Conservation (phyloP, 2,113 vertebrate species). For the Pampusana beccarii region DNA sequence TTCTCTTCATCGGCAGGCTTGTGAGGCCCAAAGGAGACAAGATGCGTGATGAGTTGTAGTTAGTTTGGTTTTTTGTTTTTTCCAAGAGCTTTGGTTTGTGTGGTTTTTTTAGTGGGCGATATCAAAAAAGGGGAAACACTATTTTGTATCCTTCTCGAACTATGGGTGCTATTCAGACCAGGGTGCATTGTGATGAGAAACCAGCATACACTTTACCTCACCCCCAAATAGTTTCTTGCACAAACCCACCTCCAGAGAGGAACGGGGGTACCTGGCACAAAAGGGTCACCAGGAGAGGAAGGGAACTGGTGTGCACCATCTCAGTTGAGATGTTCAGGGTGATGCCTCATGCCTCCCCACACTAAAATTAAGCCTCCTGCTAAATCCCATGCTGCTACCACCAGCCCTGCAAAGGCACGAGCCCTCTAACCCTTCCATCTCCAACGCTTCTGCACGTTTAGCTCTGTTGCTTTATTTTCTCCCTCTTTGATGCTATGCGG, state of each 20-base stretch:
- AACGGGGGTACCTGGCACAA: neutral
- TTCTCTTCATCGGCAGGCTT: slow-evolving; percentile 92
- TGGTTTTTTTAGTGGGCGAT: slow-evolving; percentile 1
- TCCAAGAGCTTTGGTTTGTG: slow-evolving; percentile 15
- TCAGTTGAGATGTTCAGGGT: neutral
- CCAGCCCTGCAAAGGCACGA: neutral
- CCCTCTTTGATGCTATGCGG: fast-evolving
- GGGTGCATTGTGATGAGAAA: slow-evolving; percentile 47
- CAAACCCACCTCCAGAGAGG: slow-evolving; percentile 35
- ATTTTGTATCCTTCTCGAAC: slow-evolving; percentile 58
- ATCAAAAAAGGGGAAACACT: slow-evolving; percentile 53
- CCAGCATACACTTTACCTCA: slow-evolving; percentile 55
- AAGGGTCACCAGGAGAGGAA: neutral
- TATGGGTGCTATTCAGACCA: slow-evolving; percentile 68
- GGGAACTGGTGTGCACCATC: neutral
- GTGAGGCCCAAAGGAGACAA: slow-evolving; percentile 92
- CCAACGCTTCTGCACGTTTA: neutral
- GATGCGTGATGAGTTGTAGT: slow-evolving; percentile 93
- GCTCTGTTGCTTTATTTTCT: neutral
- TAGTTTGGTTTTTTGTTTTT: neutral
- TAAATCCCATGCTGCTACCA: neutral
- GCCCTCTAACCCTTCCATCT: neutral
- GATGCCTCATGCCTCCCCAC: neutral
- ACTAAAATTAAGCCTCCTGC: neutral
- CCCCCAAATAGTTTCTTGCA: slow-evolving; percentile 43